Evolutionary conservation across 2,888 invertebrate genomes (phyloP).

Genomic region (Branchinecta sandiegonensis): DNA sequence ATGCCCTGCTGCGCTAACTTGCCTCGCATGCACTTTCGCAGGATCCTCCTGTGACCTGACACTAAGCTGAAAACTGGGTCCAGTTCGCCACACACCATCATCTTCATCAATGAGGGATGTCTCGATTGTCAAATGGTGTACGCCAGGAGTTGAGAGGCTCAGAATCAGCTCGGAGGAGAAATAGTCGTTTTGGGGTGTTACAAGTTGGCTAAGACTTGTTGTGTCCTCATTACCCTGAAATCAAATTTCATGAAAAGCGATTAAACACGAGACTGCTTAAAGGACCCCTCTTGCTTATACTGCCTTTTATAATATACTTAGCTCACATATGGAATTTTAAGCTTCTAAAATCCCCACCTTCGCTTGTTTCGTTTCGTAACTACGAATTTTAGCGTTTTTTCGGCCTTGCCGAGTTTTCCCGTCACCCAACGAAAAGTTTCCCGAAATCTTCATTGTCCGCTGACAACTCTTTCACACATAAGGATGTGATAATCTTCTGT

Average conservation of each 20-base stretch:
- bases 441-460: too few species aligned
- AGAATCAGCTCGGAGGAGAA: conserved; percentile 83
- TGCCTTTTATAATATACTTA: too few species aligned
- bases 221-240: background rate
- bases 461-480: too few species aligned
- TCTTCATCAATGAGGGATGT: conserved; percentile 70
- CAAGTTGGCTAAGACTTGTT: conserved; percentile 32
- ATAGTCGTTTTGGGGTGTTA: conserved; percentile 80
- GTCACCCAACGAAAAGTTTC: too few species aligned
- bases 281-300: too few species aligned
- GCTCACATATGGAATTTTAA: too few species aligned
- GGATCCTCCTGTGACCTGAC: conserved; percentile 56
- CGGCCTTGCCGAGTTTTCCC: too few species aligned
- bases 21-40: conserved; percentile 21
- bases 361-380: too few species aligned
- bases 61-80: conserved; percentile 58
- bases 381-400: too few species aligned
- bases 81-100: conserved; percentile 77
- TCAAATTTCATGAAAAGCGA: background rate
- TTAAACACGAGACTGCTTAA: too few species aligned
- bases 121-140: conserved; percentile 52
- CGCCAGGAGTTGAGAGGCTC: conserved; percentile 41
- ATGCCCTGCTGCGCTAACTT: background rate
- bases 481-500: too few species aligned
- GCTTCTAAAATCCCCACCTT: too few species aligned